Base-by-base conservation (phyloP, 1,140 invertebrate species). In the Oscheius sp. region DNA sequence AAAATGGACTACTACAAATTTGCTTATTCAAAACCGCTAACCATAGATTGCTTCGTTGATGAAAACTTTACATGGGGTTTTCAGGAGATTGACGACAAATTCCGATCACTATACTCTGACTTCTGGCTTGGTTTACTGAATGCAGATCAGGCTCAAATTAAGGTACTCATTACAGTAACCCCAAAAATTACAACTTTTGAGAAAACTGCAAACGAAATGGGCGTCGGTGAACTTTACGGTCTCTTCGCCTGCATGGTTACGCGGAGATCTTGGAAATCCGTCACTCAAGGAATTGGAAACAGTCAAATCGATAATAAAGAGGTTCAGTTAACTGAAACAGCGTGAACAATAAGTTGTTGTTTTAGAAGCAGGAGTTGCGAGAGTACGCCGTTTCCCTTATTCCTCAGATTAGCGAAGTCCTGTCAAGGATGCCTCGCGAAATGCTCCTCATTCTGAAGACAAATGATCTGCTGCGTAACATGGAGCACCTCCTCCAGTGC, bases 401-500 rank as follows among this genome's bases (percentile, higher is more conserved):
- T 18, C 61, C 61, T n/a, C 61, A 63, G 26, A 63, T 63, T 32
- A 36, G 32, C n/a, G 61, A 63, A 34, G 61, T 93, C 64, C 82
- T 94, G 20, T 88, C 90, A 69, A 87, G 85, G 45, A 90, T 94
- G 1, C 91, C 93, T 73, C 84, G 91, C 31, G 90, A 93, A 85
- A 93, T 98, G 89, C 85, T 99, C 36, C 87, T 99, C 0, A 91
- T 99, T 75, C 88, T 99, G n/a, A 97, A 97, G 87, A 98, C 95
- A 0, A 99, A 98, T 83, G 95, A 98, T 86, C 86, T 98, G 18
- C 90, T 99, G 62, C 88, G 95, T 59, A 91, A 93, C 49, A 96
- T 99, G 76, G 94, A 97, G 84, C 88, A 90, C 10, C 35, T 69
- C 28, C 61, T 74, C 15, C 64, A 52, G 13, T 49, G 91, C 4